A percentile compares a stretch with the other conserved stretches of the same genome.
Evolutionary conservation across 2,888 invertebrate species (phyloP).

Genomic region (Blera fallax): DNA sequence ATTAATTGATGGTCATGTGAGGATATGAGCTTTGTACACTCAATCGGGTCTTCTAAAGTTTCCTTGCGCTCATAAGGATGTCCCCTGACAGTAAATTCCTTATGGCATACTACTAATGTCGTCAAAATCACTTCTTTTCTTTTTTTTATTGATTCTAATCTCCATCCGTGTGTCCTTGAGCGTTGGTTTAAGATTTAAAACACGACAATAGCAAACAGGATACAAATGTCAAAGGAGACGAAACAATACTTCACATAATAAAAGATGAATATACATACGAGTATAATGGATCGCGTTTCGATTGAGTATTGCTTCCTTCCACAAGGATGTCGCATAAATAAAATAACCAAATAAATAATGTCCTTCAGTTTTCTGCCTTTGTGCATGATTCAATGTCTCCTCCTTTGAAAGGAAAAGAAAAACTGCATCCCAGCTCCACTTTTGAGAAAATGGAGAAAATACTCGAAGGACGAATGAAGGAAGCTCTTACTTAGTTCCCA

Average conservation of each 20-base stretch:
- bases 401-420: background rate
- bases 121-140: background rate
- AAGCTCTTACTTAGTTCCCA: slow-evolving; percentile 14
- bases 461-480: slow-evolving; percentile 11
- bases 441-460: slow-evolving; percentile 4
- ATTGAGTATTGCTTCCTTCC: slow-evolving; percentile 2
- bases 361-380: slow-evolving; percentile 16
- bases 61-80: background rate
- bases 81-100: background rate
- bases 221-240: background rate
- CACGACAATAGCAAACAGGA: background rate
- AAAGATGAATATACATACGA: background rate
- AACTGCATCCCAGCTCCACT: slow-evolving; percentile 8
- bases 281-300: slow-evolving; percentile 25
- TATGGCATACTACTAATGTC: background rate
- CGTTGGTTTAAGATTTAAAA: background rate
- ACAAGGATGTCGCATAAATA: background rate
- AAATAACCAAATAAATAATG: slow-evolving; percentile 18
- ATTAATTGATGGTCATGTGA: slow-evolving; percentile 11
- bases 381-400: background rate
- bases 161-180: background rate
- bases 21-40: background rate
- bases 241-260: background rate
- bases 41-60: background rate
- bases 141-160: slow-evolving; percentile 5